Conservation (phyloP, 2,797 vertebrate species). For the Myripristis murdjan region DNA sequence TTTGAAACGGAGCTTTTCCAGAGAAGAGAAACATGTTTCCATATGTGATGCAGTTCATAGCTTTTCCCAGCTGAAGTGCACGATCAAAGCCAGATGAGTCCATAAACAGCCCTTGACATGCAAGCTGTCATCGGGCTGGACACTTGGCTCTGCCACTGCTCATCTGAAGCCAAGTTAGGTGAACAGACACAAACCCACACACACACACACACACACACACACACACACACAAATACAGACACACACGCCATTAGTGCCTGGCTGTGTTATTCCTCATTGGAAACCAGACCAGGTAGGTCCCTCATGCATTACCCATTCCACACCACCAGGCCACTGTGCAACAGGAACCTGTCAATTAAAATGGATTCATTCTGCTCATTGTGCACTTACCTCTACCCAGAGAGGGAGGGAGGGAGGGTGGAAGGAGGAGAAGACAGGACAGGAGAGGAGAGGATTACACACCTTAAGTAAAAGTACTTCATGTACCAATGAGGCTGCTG, state of each 20-base stretch:
- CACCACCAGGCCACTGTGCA: conserved; percentile 62
- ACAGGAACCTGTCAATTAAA: conserved; percentile 77
- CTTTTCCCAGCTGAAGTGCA: conserved; percentile 21
- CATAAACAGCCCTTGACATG: conserved; percentile 50
- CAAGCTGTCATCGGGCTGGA: conserved; percentile 53
- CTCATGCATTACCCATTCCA: conserved; percentile 71
- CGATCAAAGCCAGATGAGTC: conserved; percentile 49
- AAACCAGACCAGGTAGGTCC: conserved; percentile 65
- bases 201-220: conserved; percentile 11
- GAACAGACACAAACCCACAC: conserved; percentile 31
- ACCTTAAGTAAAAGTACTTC: too few species aligned
- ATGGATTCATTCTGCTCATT: conserved; percentile 61
- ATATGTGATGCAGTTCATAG: conserved; percentile 15
- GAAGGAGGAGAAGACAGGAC: not conserved
- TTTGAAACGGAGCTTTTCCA: conserved; percentile 28
- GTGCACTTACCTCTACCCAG: conserved; percentile 34
- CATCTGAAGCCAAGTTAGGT: conserved; percentile 43
- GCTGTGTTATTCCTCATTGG: conserved; percentile 66
- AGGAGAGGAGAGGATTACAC: conserved; percentile 18
- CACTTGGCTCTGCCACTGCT: conserved; percentile 50
- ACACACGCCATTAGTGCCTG: conserved; percentile 37
- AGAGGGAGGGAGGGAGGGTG: not conserved
- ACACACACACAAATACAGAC: conserved; percentile 16
- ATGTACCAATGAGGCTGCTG: not conserved
- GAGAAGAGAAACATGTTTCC: conserved; percentile 17